Percentiles rank a stretch among this genome's conserved stretches.
Evolutionary conservation across 2,888 invertebrate genomes (phyloP).

Genomic region (Dolichomitus sp.): DNA sequence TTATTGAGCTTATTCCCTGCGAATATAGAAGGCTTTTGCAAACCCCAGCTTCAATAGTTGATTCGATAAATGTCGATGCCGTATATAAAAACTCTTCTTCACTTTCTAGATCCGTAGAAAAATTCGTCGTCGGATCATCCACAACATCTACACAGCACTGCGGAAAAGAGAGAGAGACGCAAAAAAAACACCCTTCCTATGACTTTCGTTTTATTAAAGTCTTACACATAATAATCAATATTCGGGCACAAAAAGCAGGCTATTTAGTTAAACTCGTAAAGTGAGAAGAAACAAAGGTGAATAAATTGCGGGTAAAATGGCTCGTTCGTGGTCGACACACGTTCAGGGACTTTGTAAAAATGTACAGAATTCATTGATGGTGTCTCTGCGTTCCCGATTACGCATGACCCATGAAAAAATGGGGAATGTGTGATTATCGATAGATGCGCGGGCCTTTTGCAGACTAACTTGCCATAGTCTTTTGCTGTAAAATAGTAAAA

Average conservation of each 20-base stretch:
- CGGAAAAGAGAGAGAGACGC: conserved; percentile 18
- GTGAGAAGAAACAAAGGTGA: not conserved
- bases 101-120: conserved; percentile 68
- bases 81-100: conserved; percentile 26
- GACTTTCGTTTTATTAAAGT: conserved; percentile 55
- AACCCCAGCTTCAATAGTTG: conserved; percentile 3
- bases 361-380: conserved; percentile 7
- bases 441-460: not conserved
- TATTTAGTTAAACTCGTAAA: not conserved
- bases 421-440: not conserved
- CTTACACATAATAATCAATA: conserved; percentile 58
- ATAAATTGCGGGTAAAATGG: conserved; percentile 31
- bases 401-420: not conserved
- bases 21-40: not conserved
- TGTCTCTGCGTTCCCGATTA: not conserved
- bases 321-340: conserved; percentile 14
- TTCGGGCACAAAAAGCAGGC: conserved; percentile 20
- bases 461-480: conserved; percentile 2
- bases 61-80: conserved; percentile 3
- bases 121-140: conserved; percentile 6
- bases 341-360: conserved; percentile 13
- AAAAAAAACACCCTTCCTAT: conserved; percentile 24
- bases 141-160: conserved; percentile 24
- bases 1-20: not conserved
- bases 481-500: conserved; percentile 23